Percentiles rank a stretch among this genome's conserved stretches.
Evolutionary conservation across 2,113 vertebrate species (phyloP).

Genomic region (Balaenoptera acutorostrata): DNA sequence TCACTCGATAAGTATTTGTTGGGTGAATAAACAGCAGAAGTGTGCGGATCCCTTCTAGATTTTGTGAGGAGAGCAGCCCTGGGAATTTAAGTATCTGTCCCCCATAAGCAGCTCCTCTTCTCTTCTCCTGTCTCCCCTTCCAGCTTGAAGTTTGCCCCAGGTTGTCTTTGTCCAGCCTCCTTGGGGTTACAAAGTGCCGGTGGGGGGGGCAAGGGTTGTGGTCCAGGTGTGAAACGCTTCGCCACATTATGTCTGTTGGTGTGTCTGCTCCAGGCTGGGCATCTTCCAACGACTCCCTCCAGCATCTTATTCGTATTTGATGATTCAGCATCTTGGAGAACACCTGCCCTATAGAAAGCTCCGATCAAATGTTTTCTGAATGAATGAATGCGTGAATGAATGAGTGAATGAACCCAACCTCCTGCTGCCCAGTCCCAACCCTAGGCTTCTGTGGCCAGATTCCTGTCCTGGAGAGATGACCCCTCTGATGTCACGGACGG

Average conservation of each 20-base stretch:
- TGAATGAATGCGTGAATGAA: not conserved
- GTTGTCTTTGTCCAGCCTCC: not conserved
- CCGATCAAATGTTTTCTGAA: not conserved
- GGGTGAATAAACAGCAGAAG: not conserved
- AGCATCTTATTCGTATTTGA: not conserved
- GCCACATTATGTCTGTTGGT: not conserved
- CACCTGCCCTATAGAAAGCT: not conserved
- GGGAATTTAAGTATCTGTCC: not conserved
- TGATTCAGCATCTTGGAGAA: not conserved
- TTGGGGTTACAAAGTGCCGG: accelerated
- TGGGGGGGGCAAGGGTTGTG: too few relatives aligned
- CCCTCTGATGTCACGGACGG: not conserved
- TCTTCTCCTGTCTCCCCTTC: not conserved
- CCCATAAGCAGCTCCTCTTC: not conserved
- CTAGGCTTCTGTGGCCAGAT: not conserved
- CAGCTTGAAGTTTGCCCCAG: not conserved
- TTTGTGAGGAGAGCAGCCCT: not conserved
- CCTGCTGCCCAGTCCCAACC: not conserved
- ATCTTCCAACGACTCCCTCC: not conserved
- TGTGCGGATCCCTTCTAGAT: not conserved
- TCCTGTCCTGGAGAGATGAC: not conserved
- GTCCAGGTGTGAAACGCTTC: not conserved
- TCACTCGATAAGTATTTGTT: not conserved
- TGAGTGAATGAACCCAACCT: not conserved
- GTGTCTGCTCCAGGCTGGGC: accelerated